Conservation (phyloP, 2,888 invertebrate genomes). For the Platycheirus albimanus region DNA sequence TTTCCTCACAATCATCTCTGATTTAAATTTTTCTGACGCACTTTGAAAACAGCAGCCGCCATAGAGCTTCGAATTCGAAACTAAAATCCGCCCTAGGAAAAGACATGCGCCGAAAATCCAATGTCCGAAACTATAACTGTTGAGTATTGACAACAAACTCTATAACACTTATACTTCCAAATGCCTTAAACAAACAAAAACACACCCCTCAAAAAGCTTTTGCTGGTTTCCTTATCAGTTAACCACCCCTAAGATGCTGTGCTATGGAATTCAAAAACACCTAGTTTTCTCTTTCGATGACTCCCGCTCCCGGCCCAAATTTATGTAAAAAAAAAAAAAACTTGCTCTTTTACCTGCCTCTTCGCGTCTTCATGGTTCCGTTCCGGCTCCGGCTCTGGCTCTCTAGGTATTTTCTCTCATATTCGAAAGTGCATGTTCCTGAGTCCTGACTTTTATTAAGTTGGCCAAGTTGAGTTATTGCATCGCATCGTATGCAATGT, state of each 20-base stretch:
- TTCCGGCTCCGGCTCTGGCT: no score
- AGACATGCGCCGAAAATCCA: conserved; percentile 56
- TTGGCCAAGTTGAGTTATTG: conserved; percentile 61
- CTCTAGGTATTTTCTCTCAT: conserved; percentile 24
- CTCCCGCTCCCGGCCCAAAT: no score
- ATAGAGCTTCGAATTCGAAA: conserved; percentile 63
- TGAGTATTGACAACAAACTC: conserved; percentile 73
- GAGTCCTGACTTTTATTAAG: conserved; percentile 48
- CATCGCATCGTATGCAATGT: conserved; percentile 35
- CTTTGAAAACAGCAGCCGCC: conserved; percentile 33
- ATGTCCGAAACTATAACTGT: conserved; percentile 72
- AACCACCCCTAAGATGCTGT: conserved; percentile 25
- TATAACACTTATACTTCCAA: conserved; percentile 44
- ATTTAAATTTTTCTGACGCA: not conserved
- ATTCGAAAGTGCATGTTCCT: conserved; percentile 58
- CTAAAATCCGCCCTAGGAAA: conserved; percentile 59
- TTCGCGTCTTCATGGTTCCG: no score
- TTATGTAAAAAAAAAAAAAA: not conserved
- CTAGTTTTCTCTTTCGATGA: not conserved
- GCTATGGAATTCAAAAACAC: not conserved
- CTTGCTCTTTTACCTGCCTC: not conserved
- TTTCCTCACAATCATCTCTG: conserved; percentile 51
- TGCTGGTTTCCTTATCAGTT: conserved; percentile 64
- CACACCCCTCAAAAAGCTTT: conserved; percentile 73
- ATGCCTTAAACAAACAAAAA: conserved; percentile 70